A percentile compares a stretch with the other conserved stretches of the same genome.
Evolutionary conservation across 2,797 vertebrate species (phyloP).

Genomic region (Paramormyrops hopkinsi): DNA sequence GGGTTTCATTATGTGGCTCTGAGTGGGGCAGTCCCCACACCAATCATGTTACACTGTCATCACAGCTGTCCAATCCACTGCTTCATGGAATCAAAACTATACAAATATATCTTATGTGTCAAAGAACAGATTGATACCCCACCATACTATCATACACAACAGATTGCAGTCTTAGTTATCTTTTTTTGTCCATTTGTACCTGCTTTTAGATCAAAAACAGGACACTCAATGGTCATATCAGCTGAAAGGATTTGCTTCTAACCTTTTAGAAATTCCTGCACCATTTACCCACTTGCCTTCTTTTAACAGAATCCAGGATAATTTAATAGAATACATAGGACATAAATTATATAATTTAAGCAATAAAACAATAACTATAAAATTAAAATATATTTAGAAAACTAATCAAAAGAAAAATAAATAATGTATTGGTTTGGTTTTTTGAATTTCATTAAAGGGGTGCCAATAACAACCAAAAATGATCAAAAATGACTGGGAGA

Average conservation of each 20-base stretch:
- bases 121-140: not conserved
- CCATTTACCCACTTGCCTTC: not conserved
- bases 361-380: not conserved
- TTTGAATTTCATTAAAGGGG: not conserved
- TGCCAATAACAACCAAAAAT: not conserved
- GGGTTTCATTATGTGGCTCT: not conserved
- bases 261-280: not conserved
- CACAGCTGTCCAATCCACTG: not conserved
- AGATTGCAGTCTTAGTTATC: not conserved
- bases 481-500: not conserved
- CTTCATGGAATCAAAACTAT: not conserved
- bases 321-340: not conserved
- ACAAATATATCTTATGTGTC: not conserved
- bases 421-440: not conserved
- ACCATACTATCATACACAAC: not conserved
- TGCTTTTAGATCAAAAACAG: not conserved
- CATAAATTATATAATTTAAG: not conserved
- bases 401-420: not conserved
- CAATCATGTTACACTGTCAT: not conserved
- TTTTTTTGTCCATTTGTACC: not conserved
- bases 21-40: not conserved
- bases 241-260: not conserved
- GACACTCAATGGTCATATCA: not conserved
- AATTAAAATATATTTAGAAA: not conserved
- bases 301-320: not conserved